Evolutionary conservation across 1,140 invertebrate species (phyloP).

Genomic region (Conopomorpha cramerella): DNA sequence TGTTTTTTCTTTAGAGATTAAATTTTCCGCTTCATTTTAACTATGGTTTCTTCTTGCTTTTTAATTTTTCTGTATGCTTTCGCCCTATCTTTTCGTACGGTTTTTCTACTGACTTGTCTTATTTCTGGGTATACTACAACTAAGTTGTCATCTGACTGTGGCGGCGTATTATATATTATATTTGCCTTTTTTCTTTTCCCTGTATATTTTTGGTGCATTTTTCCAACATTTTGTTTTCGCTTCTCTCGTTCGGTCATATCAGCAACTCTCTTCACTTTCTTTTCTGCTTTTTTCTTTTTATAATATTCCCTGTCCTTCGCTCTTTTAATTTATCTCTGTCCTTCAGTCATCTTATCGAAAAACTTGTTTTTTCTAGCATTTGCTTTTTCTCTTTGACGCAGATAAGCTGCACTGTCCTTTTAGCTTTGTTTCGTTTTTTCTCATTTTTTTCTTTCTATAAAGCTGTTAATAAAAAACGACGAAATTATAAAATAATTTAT

Average conservation of each 20-base stretch:
- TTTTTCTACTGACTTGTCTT: conserved; percentile 5
- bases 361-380: conserved; percentile 7
- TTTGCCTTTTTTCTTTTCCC: conserved; percentile 4
- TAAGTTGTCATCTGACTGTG: conserved; percentile 6
- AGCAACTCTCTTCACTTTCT: conserved; percentile 9
- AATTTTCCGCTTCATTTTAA: background rate
- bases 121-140: conserved; percentile 3
- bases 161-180: conserved; percentile 5
- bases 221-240: conserved; percentile 7
- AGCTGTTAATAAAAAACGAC: conserved; percentile 1
- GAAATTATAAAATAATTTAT: conserved; percentile 1
- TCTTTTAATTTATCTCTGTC: conserved; percentile 8
- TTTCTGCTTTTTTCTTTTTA: conserved; percentile 10
- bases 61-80: background rate
- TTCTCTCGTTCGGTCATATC: conserved; percentile 12
- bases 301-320: conserved; percentile 10
- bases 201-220: conserved; percentile 4
- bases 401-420: background rate
- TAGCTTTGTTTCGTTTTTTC: background rate
- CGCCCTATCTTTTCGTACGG: background rate
- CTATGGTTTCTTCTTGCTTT: background rate
- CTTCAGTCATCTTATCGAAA: conserved; percentile 10
- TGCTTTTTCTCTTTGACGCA: background rate
- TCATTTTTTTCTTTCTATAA: background rate
- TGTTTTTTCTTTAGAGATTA: background rate